Percentiles rank a stretch among this genome's conserved stretches.
phyloP scores from a whole-genome alignment of 2,113 vertebrate species.

The Pelobates fuscus region DNA sequence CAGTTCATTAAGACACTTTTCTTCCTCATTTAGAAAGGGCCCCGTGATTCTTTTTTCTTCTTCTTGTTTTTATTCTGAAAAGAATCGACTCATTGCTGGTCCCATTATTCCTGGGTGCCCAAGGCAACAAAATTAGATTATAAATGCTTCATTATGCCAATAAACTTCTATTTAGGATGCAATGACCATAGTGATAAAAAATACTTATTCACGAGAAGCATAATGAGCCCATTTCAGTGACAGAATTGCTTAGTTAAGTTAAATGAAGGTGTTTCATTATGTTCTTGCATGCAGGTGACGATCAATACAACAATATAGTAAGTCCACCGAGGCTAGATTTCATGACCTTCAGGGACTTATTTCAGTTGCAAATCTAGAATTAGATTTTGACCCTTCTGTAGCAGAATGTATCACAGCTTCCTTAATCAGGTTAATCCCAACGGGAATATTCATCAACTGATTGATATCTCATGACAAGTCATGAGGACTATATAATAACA shows the following conservation, averaged over 20 bases:
- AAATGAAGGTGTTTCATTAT: conserved; percentile 31
- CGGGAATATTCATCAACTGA: neutral
- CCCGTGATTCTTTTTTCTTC: neutral
- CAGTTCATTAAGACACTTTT: conserved; percentile 8
- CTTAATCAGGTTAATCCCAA: neutral
- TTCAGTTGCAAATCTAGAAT: conserved; percentile 7
- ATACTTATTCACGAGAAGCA: neutral
- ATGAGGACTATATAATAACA: neutral
- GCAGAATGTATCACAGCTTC: conserved; percentile 12
- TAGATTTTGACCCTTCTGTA: conserved; percentile 2
- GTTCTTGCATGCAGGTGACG: conserved; percentile 15
- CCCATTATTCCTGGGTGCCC: conserved; percentile 8
- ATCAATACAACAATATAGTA: conserved; percentile 27
- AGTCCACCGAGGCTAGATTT: conserved; percentile 18
- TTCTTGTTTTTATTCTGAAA: conserved; percentile 1
- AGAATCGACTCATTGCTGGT: neutral
- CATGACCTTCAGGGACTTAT: conserved; percentile 11
- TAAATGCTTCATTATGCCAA: conserved; percentile 27
- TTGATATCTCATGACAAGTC: conserved; percentile 5
- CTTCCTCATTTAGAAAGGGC: neutral
- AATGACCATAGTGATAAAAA: conserved; percentile 16
- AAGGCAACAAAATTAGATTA: conserved; percentile 24
- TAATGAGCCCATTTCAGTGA: conserved; percentile 8
- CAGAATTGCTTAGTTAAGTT: conserved; percentile 34
- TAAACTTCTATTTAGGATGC: conserved; percentile 24